These are phyloP conservation scores for Thaumatotibia leucotreta DNA, from an alignment of 1,140 invertebrate species.

Conservation along the genomic window DNA sequence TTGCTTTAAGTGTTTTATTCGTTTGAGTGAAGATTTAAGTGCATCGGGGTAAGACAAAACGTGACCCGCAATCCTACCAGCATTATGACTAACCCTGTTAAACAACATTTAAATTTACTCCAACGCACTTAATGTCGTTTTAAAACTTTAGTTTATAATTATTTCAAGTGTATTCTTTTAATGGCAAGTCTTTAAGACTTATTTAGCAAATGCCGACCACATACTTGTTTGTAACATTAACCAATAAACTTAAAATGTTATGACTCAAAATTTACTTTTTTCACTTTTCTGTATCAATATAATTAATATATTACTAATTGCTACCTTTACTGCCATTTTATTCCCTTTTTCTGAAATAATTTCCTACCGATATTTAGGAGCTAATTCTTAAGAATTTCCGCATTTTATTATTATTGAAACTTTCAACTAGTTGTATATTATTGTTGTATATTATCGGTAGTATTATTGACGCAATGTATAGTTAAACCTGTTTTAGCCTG, in stretches of 20 bases:
- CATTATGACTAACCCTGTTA: too few species aligned
- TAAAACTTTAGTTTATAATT: background rate
- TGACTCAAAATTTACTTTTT: background rate
- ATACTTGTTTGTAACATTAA: background rate
- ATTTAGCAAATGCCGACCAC: background rate
- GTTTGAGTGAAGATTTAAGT: too few species aligned
- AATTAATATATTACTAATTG: background rate
- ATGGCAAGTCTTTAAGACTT: background rate
- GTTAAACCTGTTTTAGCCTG: background rate
- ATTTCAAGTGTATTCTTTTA: background rate
- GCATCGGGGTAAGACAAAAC: too few species aligned
- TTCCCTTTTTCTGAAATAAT: background rate
- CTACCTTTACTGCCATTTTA: background rate
- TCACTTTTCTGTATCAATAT: background rate
- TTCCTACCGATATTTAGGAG: constrained; percentile 1
- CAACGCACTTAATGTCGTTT: too few species aligned
- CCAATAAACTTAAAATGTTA: background rate
- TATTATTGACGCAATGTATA: background rate
- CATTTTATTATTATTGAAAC: background rate
- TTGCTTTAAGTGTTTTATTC: too few species aligned
- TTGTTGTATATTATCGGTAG: background rate
- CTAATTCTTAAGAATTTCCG: background rate
- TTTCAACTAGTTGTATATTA: background rate
- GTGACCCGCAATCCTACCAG: too few species aligned
- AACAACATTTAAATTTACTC: too few species aligned